Base-by-base conservation (phyloP, 2,888 invertebrate genomes). In the Ceraclea dissimilis region DNA sequence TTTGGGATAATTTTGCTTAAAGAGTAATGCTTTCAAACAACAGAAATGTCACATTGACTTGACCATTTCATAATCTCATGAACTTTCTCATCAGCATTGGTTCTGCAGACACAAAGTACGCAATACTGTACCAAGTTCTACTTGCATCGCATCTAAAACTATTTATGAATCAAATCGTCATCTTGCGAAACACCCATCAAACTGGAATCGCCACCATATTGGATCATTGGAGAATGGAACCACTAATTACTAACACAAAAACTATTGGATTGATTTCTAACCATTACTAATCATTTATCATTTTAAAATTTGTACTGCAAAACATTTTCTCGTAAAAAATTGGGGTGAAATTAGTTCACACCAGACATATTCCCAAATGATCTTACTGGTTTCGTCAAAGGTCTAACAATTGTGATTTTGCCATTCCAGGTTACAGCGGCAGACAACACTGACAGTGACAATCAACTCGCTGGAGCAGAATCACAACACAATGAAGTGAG, bases 401-500 rank as follows among this genome's bases (percentile, higher is more conserved):
- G 10, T 26, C 10, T 10, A 26, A 13, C 43, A 43, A 34, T 22
- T 22, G 11, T 53, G 19, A 18, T 49, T 20, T 33, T 53, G 39
- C 26, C 19, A 53, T 62, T 61, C 51, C 60, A 63, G 60, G 59
- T 61, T 11, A 58, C 70, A 17, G 73, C 76, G 72, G 73, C 71
- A 63, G 71, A 71, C 54, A 66, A 71, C 59, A 71, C 70, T 34
- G 76, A 78, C 51, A 76, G 76, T 66, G 76, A 78, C 67, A 75
- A 76, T 65, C 69, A 77, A 62, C 68, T 78, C 51, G 72, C 76
- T 11, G 78, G 78, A 39, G 80, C 81, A 1, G 84, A 83, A 66
- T 82, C 83, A 19, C 79, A 81, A 65, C 79, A 81, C 66, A 80
- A 78, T 63, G 83, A 83, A 65, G 82, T 83, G 39, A 75, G 82